Conservation (phyloP, 2,797 vertebrate species). For the Neosilurus hyrtlii region DNA sequence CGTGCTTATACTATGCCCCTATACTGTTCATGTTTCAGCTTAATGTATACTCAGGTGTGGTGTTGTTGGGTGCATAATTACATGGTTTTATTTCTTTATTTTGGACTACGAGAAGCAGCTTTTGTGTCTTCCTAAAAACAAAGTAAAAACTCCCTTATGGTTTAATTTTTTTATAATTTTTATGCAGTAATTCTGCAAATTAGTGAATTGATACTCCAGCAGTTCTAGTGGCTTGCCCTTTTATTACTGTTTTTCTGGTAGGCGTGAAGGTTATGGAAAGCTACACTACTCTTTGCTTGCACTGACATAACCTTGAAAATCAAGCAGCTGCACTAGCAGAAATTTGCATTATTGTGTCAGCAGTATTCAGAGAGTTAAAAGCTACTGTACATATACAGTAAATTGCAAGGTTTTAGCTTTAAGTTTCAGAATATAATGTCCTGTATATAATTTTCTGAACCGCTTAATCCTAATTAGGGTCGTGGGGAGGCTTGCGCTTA, state of each 20-base stretch:
- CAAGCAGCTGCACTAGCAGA: constrained; percentile 9
- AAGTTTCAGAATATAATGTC: neutral
- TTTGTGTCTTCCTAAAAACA: neutral
- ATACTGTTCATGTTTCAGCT: neutral
- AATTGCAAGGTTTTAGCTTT: neutral
- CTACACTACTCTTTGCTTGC: neutral
- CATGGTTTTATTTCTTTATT: neutral
- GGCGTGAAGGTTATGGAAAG: constrained; percentile 8
- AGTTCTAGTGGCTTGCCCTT: neutral
- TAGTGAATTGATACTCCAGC: neutral
- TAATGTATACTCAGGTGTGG: neutral
- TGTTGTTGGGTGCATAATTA: neutral
- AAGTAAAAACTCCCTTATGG: neutral
- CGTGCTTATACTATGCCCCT: no score
- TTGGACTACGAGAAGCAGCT: neutral
- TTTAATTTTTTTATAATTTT: neutral
- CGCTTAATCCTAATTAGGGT: no score
- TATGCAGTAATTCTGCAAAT: neutral
- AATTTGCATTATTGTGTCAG: constrained; percentile 15
- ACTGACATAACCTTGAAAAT: constrained; percentile 17
- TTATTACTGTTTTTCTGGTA: constrained; percentile 1
- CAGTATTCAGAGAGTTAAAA: constrained; percentile 1
- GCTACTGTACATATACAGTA: no score
- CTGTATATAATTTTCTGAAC: no score
- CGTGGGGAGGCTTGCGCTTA: no score